These are phyloP conservation scores for Zelostemma sp. DNA, from an alignment of 1,140 invertebrate species.

Conservation along the genomic window DNA sequence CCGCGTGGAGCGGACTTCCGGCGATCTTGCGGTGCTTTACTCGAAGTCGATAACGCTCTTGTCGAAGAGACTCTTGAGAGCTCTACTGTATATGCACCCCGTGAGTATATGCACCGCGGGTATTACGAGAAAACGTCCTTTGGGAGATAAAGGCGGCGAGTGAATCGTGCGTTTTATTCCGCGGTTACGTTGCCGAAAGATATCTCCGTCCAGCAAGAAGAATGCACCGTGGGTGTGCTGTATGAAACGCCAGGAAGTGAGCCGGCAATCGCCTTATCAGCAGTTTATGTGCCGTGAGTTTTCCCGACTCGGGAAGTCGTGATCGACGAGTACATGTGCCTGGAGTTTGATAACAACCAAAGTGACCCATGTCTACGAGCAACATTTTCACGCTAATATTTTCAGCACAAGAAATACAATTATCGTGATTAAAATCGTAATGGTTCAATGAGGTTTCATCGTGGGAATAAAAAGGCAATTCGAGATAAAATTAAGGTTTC, in stretches of 20 bases:
- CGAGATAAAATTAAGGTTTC: too few relatives aligned
- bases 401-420: not conserved
- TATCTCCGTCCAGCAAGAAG: constrained; percentile 4
- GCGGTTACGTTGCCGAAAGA: constrained; percentile 11
- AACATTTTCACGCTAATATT: too few relatives aligned
- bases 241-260: constrained; percentile 9
- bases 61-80: constrained; percentile 25
- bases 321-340: constrained; percentile 24
- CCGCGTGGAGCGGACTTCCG: constrained; percentile 10
- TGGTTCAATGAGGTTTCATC: too few relatives aligned
- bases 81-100: constrained; percentile 30
- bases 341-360: constrained; percentile 12
- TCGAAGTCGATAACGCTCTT: constrained; percentile 27
- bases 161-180: constrained; percentile 22
- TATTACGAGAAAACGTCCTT: constrained; percentile 18
- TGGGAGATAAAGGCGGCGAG: constrained; percentile 21
- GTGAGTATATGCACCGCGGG: constrained; percentile 23
- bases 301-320: constrained; percentile 29
- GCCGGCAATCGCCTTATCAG: constrained; percentile 45
- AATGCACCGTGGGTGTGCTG: too few relatives aligned
- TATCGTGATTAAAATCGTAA: not conserved
- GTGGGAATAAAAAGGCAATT: too few relatives aligned
- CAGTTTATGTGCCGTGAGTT: constrained; percentile 43
- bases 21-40: constrained; percentile 17
- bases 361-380: constrained; percentile 5